phyloP scores from a whole-genome alignment of 2,797 vertebrate genomes.

The Stomatorhinus walkeri region DNA sequence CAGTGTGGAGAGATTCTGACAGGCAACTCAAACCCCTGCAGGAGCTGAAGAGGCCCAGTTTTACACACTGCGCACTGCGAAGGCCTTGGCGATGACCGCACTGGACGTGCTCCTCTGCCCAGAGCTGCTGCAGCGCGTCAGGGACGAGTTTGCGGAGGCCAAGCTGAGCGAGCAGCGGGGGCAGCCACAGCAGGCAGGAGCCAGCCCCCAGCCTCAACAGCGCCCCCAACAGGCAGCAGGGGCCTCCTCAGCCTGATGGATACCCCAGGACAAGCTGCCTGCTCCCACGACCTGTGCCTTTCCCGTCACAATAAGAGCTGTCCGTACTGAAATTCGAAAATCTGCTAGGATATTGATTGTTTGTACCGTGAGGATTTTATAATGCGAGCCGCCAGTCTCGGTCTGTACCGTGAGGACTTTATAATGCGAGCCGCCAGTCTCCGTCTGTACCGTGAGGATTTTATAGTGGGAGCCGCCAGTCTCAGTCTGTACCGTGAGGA shows the following conservation, averaged over 20 bases:
- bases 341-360: not conserved
- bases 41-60: slow-evolving; percentile 76
- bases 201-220: slow-evolving; percentile 24
- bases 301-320: not conserved
- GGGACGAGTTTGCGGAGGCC: slow-evolving; percentile 62
- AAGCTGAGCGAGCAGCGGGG: slow-evolving; percentile 58
- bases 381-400: not conserved
- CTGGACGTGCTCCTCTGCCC: slow-evolving; percentile 75
- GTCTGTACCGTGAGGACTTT: no score
- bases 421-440: not conserved
- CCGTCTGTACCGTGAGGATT: no score
- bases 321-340: not conserved
- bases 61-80: slow-evolving; percentile 72
- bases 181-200: slow-evolving; percentile 10
- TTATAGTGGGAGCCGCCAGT: no score
- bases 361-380: not conserved
- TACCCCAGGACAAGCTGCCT: not conserved
- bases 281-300: not conserved
- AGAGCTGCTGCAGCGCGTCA: slow-evolving; percentile 59
- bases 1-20: not conserved
- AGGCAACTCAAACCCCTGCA: slow-evolving; percentile 35
- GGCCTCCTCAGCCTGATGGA: not conserved
- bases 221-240: not conserved
- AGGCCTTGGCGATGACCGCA: slow-evolving; percentile 81
- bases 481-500: no score